Percentiles rank a stretch among this genome's conserved stretches.
Evolutionary conservation across 2,888 invertebrate species (phyloP).

Genomic region (Dicyrtomina minuta): DNA sequence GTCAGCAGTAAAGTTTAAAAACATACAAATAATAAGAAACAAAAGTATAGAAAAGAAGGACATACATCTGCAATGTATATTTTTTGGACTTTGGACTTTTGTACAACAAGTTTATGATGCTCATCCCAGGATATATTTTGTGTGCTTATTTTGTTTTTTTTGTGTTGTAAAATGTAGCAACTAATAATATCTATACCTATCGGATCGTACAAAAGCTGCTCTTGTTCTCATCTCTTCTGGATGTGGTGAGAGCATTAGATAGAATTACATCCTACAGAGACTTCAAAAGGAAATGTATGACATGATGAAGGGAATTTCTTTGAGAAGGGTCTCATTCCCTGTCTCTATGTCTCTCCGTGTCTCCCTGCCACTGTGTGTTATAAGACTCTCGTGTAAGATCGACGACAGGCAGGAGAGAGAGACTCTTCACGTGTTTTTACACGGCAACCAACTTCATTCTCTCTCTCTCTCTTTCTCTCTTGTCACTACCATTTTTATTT

Average conservation of each 20-base stretch:
- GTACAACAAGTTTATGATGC: too few species aligned
- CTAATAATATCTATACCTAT: too few species aligned
- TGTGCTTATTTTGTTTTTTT: too few species aligned
- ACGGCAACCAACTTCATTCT: neutral
- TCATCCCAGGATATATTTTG: too few species aligned
- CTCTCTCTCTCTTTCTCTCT: too few species aligned
- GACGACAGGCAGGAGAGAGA: conserved; percentile 8
- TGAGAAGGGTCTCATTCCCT: neutral
- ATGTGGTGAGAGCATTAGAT: conserved; percentile 3
- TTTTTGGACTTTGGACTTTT: too few species aligned
- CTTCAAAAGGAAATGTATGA: conserved; percentile 4
- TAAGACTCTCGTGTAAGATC: conserved; percentile 14
- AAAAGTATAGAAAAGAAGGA: too few species aligned
- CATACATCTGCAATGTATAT: too few species aligned
- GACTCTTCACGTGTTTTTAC: conserved; percentile 18
- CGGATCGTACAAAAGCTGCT: neutral
- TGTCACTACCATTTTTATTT: neutral
- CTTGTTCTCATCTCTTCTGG: neutral
- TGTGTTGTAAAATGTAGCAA: too few species aligned
- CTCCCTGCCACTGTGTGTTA: neutral
- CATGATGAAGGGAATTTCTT: neutral
- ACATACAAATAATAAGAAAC: too few species aligned
- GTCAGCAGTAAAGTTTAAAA: too few species aligned
- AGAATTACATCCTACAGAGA: too few species aligned
- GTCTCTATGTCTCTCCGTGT: neutral